phyloP scores from a whole-genome alignment of 2,113 vertebrate genomes.

The Dipodomys spectabilis region DNA sequence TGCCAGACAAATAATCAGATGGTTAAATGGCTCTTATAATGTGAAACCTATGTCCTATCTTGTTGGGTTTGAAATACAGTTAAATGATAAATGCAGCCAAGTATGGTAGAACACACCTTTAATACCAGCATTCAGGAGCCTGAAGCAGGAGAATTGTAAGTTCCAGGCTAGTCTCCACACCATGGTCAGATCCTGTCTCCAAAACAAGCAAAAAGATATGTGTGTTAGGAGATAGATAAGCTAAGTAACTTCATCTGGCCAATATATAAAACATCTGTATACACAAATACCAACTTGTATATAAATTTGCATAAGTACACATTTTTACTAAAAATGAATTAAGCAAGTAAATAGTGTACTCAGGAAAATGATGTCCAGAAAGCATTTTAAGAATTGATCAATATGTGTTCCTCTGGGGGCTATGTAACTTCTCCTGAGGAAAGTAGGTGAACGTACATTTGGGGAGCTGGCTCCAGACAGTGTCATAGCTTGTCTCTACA shows the following conservation, averaged over 20 bases:
- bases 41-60: neutral
- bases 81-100: neutral
- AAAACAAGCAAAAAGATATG: neutral
- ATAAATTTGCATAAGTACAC: neutral
- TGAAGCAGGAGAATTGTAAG: neutral
- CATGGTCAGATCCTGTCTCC: no score
- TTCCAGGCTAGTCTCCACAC: neutral
- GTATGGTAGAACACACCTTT: neutral
- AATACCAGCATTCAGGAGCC: no score
- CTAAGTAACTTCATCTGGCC: neutral
- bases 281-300: neutral
- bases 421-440: neutral
- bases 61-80: neutral
- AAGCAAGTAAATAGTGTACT: neutral
- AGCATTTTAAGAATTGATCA: neutral
- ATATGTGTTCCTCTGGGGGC: neutral
- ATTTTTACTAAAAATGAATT: neutral
- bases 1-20: neutral
- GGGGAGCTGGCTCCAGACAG: neutral
- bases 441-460: neutral
- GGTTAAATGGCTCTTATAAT: neutral
- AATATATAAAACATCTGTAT: neutral
- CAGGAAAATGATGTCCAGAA: slow-evolving; percentile 7
- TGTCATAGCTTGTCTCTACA: neutral
- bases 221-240: neutral